These are phyloP conservation scores for Gadopsis bispinosus DNA, from an alignment of 2,797 vertebrate genomes.

Conservation along the genomic window DNA sequence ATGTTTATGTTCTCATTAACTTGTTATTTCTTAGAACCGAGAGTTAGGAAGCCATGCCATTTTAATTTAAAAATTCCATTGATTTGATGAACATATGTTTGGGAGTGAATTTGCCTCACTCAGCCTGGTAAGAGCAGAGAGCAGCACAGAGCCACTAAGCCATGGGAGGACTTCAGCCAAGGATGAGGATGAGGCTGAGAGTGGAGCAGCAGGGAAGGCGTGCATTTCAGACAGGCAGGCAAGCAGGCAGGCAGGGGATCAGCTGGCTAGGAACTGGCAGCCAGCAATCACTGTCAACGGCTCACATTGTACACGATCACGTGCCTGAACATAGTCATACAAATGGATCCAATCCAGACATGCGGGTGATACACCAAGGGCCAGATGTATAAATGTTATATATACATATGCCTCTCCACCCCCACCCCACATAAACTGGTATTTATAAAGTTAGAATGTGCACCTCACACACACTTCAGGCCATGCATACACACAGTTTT, in stretches of 20 bases:
- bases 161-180: constrained; percentile 47
- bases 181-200: constrained; percentile 34
- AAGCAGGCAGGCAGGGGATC: constrained; percentile 20
- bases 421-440: background rate
- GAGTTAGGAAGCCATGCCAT: background rate
- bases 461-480: background rate
- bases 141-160: constrained; percentile 17
- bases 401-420: too few relatives aligned
- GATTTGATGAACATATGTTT: background rate
- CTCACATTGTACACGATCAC: constrained; percentile 19
- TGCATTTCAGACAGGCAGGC: constrained; percentile 18
- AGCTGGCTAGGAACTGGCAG: constrained; percentile 43
- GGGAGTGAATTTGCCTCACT: background rate
- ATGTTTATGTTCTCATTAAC: constrained; percentile 4
- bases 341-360: constrained; percentile 12
- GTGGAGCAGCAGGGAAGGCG: constrained; percentile 27
- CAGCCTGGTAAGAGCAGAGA: constrained; percentile 14
- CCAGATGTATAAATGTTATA: background rate
- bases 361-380: background rate
- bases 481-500: background rate
- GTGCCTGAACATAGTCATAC: constrained; percentile 10
- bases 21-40: too few relatives aligned
- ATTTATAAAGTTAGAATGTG: background rate
- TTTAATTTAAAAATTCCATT: background rate
- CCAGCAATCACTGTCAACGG: constrained; percentile 46